Conservation (phyloP, 2,888 invertebrate genomes). For the Entomobrya proxima region DNA sequence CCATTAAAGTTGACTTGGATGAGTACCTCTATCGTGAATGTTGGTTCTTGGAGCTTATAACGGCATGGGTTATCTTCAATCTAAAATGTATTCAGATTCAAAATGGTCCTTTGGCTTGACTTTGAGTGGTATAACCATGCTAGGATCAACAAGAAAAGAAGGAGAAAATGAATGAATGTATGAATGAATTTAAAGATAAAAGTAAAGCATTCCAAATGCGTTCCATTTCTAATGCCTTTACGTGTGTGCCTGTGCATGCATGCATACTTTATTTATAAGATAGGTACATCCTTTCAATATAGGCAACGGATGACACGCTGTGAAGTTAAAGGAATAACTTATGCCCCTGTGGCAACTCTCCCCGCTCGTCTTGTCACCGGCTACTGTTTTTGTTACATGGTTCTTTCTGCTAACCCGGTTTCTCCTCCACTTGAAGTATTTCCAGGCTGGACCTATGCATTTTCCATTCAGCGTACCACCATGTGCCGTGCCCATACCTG, state of each 20-base stretch:
- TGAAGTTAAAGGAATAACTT: background rate
- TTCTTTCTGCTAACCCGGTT: background rate
- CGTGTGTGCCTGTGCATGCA: conserved; percentile 9
- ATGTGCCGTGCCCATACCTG: background rate
- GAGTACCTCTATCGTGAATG: no score
- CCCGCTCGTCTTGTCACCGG: conserved; percentile 2
- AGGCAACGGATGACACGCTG: background rate
- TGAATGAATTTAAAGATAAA: conserved; percentile 59
- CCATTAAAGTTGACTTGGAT: background rate
- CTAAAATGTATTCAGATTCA: conserved; percentile 11
- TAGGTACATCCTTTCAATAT: background rate
- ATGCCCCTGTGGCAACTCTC: conserved; percentile 14
- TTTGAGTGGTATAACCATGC: conserved; percentile 7
- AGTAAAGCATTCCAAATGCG: conserved; percentile 43
- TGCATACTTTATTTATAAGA: background rate
- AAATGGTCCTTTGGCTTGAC: background rate
- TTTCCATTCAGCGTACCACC: no score
- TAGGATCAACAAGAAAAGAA: conserved; percentile 13
- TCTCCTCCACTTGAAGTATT: background rate
- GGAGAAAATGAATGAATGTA: conserved; percentile 30
- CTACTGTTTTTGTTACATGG: background rate
- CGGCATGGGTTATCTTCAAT: conserved; percentile 1
- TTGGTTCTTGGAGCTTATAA: background rate
- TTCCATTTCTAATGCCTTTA: conserved; percentile 35
- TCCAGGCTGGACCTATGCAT: background rate